Base-by-base conservation (phyloP, 2,797 vertebrate genomes). In the Choloepus didactylus region DNA sequence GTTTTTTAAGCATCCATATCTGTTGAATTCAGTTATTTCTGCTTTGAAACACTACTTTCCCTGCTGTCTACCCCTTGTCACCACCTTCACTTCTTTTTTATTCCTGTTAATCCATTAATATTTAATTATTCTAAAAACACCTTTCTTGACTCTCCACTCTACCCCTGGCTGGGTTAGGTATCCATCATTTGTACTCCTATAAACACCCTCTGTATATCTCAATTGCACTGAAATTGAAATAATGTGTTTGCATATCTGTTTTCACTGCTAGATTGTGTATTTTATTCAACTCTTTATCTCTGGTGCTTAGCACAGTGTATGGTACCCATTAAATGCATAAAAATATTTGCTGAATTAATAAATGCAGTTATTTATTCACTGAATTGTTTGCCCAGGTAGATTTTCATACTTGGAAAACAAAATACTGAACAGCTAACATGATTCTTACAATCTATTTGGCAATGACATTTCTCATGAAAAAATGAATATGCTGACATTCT, bases 81-180 rank as follows among this genome's bases (percentile, higher is more conserved):
- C 11, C 11, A 82, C 23, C 54, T 82, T 46, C 21, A 60, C 56
- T 69, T 56, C 12, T 14, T 29, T 12, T 35, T 80, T 76, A 76
- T n/a, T 77, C 31, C 0, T 21, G 81, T 29, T 87, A 25, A 10
- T 19, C 31, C 23, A 10, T 35, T 38, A 49, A 10, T 46, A 38
- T n/a, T 51, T 67, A 86, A 94, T 85, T 95, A 19, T 85, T 73
- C 82, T 49, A 21, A 66, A 95, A 81, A 51, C 4, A 82, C 10
- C 23, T 91, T 75, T 59, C 82, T 46, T 83, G 29, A n/a, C 15
- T 51, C 38, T 2, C 2, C 18, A 23, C 5, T 56, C 5, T 23
- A 31, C 7, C 4, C 19, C 46, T 54, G 18, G 25, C 49, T 73
- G 77, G 31, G 46, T 25, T 44, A 87, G 56, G 18, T 56, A 31